Evolutionary conservation across 2,113 vertebrate species (phyloP).

Genomic region (Solea senegalensis): DNA sequence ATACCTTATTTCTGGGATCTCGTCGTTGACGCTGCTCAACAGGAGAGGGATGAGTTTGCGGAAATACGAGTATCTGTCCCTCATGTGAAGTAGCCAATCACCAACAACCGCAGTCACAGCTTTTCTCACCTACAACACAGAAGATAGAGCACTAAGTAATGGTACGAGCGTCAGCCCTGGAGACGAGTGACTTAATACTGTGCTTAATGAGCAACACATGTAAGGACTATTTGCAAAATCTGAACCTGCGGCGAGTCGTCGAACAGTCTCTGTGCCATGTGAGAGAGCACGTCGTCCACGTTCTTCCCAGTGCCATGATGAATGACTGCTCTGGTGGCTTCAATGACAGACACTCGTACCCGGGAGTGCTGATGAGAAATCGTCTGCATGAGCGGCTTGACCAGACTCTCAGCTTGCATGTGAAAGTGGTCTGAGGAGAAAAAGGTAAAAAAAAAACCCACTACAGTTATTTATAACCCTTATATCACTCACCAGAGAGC

Average conservation of each 20-base stretch:
- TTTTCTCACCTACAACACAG: slow-evolving; percentile 85
- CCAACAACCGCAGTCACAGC: slow-evolving; percentile 87
- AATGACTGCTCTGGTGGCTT: slow-evolving; percentile 89
- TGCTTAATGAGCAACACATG: not conserved
- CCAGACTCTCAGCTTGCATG: slow-evolving; percentile 91
- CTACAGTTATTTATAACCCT: not conserved
- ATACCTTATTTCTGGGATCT: slow-evolving; percentile 89
- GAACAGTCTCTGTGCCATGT: slow-evolving; percentile 94
- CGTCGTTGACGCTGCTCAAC: slow-evolving; percentile 87
- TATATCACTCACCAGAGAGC: not conserved
- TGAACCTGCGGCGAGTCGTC: slow-evolving; percentile 92
- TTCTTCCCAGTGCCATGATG: slow-evolving; percentile 88
- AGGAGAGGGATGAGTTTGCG: slow-evolving; percentile 93
- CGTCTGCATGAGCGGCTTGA: slow-evolving; percentile 91
- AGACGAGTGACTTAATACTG: not conserved
- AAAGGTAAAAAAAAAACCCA: not conserved
- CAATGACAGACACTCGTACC: slow-evolving; percentile 88
- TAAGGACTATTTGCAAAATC: not conserved
- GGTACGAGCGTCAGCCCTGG: no score
- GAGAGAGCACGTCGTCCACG: slow-evolving; percentile 91
- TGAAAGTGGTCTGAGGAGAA: slow-evolving; percentile 90
- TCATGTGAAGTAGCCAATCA: slow-evolving; percentile 88
- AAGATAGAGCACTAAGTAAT: no score
- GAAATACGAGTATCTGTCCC: slow-evolving; percentile 94
- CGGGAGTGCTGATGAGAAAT: slow-evolving; percentile 92